Evolutionary conservation across 2,113 vertebrate genomes (phyloP).

Genomic region (Symphodus melops): DNA sequence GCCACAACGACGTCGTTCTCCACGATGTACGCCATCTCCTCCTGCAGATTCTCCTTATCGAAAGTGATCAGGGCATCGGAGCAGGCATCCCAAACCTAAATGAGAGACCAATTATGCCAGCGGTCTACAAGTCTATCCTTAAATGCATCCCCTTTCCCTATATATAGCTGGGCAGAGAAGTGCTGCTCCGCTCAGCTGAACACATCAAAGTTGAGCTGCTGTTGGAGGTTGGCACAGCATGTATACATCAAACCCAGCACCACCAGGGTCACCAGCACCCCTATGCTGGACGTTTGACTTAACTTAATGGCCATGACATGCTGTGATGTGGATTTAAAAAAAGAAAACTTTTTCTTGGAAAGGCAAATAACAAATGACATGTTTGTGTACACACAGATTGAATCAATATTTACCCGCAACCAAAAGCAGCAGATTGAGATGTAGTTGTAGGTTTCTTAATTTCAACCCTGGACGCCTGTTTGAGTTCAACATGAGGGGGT

Average conservation of each 20-base stretch:
- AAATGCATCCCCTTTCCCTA: constrained; percentile 67
- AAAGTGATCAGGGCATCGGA: constrained; percentile 97
- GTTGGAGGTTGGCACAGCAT: constrained; percentile 48
- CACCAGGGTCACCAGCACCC: constrained; percentile 53
- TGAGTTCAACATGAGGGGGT: constrained; percentile 47
- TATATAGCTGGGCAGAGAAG: constrained; percentile 70
- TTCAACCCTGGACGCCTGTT: constrained; percentile 48
- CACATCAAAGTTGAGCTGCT: constrained; percentile 77
- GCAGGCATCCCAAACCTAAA: constrained; percentile 99
- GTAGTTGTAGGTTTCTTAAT: constrained; percentile 56
- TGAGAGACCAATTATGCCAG: constrained; percentile 72
- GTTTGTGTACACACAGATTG: constrained; percentile 67
- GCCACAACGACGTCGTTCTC: constrained; percentile 95
- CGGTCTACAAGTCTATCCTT: constrained; percentile 70
- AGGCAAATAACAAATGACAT: constrained; percentile 70
- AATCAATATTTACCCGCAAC: constrained; percentile 70
- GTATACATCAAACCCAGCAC: constrained; percentile 33
- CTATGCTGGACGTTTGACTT: constrained; percentile 36
- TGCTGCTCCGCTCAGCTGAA: constrained; percentile 64
- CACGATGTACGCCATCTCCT: constrained; percentile 95
- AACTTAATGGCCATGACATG: constrained; percentile 26
- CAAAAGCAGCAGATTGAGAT: constrained; percentile 58
- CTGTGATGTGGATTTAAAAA: constrained; percentile 62
- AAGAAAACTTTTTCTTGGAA: constrained; percentile 64
- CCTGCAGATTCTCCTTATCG: constrained; percentile 93